Conservation (phyloP, 2,888 invertebrate genomes). For the Molorchus minor region DNA sequence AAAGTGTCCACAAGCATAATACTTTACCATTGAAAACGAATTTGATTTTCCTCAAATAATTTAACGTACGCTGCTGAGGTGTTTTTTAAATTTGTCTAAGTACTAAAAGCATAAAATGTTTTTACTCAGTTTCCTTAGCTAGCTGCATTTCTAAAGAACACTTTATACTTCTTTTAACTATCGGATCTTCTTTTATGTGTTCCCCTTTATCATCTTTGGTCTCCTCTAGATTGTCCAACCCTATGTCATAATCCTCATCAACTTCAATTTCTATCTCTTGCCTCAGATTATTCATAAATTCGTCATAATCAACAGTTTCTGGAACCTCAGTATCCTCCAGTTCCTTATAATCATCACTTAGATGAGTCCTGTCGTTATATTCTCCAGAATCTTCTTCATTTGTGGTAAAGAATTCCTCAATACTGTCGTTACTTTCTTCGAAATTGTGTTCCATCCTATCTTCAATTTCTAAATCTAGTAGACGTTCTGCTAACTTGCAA, state of each 20-base stretch:
- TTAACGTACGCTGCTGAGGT: background rate
- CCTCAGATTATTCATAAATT: constrained; percentile 32
- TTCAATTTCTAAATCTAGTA: constrained; percentile 3
- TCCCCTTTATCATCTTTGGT: constrained; percentile 8
- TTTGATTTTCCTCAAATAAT: no score
- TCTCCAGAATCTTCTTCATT: constrained; percentile 32
- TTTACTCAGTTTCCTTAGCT: constrained; percentile 47
- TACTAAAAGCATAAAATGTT: background rate
- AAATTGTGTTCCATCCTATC: background rate
- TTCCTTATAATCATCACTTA: constrained; percentile 28
- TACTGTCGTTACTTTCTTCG: constrained; percentile 7
- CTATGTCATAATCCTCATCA: constrained; percentile 7
- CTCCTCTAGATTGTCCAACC: constrained; percentile 26
- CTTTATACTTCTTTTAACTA: constrained; percentile 46
- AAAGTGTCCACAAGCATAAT: no score
- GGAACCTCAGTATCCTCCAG: constrained; percentile 31
- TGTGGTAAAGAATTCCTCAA: constrained; percentile 28
- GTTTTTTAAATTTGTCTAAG: background rate
- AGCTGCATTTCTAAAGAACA: constrained; percentile 61
- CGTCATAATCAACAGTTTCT: constrained; percentile 32
- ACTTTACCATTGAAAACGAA: no score
- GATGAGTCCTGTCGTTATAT: constrained; percentile 32
- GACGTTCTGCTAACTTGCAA: background rate
- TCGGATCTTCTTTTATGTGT: constrained; percentile 20
- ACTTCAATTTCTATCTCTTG: constrained; percentile 25